A percentile compares a stretch with the other conserved stretches of the same genome.
Conservation (phyloP, 1,140 invertebrate genomes). For the Drosophila watanabei region DNA sequence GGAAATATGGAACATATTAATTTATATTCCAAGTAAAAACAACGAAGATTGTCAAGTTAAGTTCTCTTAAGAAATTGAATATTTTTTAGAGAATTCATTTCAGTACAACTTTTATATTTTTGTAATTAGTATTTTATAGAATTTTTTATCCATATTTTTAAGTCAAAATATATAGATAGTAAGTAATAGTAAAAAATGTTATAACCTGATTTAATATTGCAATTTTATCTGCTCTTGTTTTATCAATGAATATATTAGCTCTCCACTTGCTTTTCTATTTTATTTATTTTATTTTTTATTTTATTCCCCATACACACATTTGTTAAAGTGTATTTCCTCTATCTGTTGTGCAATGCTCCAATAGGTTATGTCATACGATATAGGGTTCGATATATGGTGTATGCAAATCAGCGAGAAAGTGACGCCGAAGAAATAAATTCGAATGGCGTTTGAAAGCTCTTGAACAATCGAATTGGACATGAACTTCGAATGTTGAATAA, state of each 20-base stretch:
- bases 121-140: not conserved
- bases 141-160: too few relatives aligned
- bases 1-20: not conserved
- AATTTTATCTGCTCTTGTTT: not conserved
- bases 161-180: too few relatives aligned
- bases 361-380: slow-evolving; percentile 34
- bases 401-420: slow-evolving; percentile 49
- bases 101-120: too few relatives aligned
- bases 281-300: slow-evolving; percentile 1
- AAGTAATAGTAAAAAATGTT: not conserved
- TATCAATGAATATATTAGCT: not conserved
- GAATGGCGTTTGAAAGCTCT: slow-evolving; percentile 2
- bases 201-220: not conserved
- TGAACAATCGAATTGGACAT: slow-evolving; percentile 17
- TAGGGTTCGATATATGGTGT: slow-evolving; percentile 22
- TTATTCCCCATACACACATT: not conserved
- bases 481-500: slow-evolving; percentile 40
- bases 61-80: not conserved
- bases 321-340: slow-evolving; percentile 15
- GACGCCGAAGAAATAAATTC: slow-evolving; percentile 26
- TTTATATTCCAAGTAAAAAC: not conserved
- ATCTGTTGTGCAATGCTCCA: slow-evolving; percentile 28
- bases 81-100: not conserved
- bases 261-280: not conserved
- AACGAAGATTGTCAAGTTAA: too few relatives aligned